Evolutionary conservation across 2,888 invertebrate species (phyloP).

Genomic region (Bombylius discolor): DNA sequence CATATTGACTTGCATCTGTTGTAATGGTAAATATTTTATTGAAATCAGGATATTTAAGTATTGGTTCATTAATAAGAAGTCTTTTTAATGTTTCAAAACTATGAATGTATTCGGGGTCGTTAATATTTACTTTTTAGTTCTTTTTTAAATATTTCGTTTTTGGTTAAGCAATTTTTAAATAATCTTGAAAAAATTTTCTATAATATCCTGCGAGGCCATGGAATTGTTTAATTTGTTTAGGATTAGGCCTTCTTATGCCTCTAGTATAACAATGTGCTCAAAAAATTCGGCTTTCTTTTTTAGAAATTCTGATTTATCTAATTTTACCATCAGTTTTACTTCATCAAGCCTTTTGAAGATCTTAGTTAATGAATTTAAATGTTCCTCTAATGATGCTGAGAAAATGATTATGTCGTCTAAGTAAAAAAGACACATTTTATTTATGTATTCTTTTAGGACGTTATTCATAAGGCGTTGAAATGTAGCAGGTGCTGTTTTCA

Average conservation of each 20-base stretch:
- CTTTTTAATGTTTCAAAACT: conserved; percentile 10
- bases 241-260: conserved; percentile 5
- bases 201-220: conserved; percentile 8
- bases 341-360: not conserved
- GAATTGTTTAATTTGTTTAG: conserved; percentile 4
- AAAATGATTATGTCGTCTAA: conserved; percentile 22
- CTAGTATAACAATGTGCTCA: not conserved
- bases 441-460: conserved; percentile 15
- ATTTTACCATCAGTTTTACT: not conserved
- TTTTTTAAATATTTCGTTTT: not conserved
- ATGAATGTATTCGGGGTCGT: not conserved
- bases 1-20: not conserved
- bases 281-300: conserved; percentile 7
- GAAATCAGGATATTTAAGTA: not conserved
- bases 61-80: conserved; percentile 10
- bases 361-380: not conserved
- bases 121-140: not conserved
- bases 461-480: conserved; percentile 18
- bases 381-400: conserved; percentile 18
- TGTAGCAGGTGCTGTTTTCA: conserved; percentile 7
- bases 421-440: conserved; percentile 19
- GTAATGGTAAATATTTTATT: not conserved
- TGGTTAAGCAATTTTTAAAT: not conserved
- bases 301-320: conserved; percentile 9
- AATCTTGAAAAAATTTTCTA: conserved; percentile 5